Base-by-base conservation (phyloP, 2,113 vertebrate species). In the Motacilla tschutschensis region DNA sequence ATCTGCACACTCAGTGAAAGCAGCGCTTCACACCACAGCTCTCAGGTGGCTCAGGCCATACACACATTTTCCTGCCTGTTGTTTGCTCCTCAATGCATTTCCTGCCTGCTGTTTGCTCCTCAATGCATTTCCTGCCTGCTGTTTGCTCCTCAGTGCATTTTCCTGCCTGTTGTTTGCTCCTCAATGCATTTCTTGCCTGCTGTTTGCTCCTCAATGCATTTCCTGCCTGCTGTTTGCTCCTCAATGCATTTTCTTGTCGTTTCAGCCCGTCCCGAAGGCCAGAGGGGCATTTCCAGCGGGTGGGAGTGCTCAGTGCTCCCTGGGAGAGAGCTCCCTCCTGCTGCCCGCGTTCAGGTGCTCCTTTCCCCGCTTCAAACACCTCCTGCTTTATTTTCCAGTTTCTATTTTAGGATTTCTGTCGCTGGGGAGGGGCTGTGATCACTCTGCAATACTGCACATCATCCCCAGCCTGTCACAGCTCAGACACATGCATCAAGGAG, bases 1-100 rank as follows among this genome's bases (percentile, higher is more conserved):
- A 13, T 29, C n/a, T 35, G 24, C 2, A 3, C 7, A 6, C 3
- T 9, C 38, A 16, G 44, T 29, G 78, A 11, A 41, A 17, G 8
- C 58, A 48, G 40, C 1, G 3, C 21, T 33, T 18, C 38, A 12
- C 65, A 6, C 3, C 7, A 18, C 46, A 3, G 3, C 20, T 55
- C 36, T 17, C 57, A 17, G 33, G 17, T 0, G n/a, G 50, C 21
- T 31, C 58, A 48, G 33, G 1, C 8, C 6, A 2, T 5, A 1
- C 0, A 6, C 28, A 2, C 7, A 33, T 33, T 33, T 33, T 33
- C 33, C 33, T 33, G 33, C 33, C 33, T 33, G 33, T 33, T 33
- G 33, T 33, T 33, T 33, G 33, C 33, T 33, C 33, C 33, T n/a
- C n/a, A 33, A 33, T 33, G 33, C 33, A 33, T 33, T 33, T 33